phyloP scores from a whole-genome alignment of 2,113 vertebrate species.

The Athene cunicularia region DNA sequence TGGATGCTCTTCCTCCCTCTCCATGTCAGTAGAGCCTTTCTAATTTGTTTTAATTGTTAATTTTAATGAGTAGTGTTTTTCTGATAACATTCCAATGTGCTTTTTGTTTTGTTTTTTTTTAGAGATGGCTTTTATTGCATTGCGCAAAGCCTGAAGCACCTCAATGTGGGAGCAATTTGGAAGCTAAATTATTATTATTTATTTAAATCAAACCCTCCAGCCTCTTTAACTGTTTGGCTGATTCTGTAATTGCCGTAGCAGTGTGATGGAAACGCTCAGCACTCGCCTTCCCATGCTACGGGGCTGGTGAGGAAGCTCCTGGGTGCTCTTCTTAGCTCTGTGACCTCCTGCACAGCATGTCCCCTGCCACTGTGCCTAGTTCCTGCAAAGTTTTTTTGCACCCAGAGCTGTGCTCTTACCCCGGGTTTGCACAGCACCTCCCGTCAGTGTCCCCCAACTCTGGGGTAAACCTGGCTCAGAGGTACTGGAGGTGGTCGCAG shows the following conservation, averaged over 20 bases:
- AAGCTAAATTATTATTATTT: conserved; percentile 75
- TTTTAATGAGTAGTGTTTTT: conserved; percentile 69
- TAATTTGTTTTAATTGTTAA: conserved; percentile 76
- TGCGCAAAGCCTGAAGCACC: conserved; percentile 63
- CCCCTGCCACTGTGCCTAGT: not conserved
- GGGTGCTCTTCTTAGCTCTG: not conserved
- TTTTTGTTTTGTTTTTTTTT: conserved; percentile 32
- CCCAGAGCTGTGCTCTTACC: not conserved
- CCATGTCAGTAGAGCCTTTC: conserved; percentile 18
- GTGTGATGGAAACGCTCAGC: not conserved
- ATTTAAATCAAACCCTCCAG: conserved; percentile 72
- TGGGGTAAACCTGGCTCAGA: not conserved
- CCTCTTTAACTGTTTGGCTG: conserved; percentile 48
- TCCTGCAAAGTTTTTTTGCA: not conserved
- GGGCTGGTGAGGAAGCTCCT: not conserved
- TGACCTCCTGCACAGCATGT: not conserved
- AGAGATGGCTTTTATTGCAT: conserved; percentile 57
- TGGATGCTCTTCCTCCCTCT: conserved; percentile 44
- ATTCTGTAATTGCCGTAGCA: conserved; percentile 7
- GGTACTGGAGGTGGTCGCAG: fast-evolving
- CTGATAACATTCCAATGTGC: conserved; percentile 60
- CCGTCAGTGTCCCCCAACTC: fast-evolving
- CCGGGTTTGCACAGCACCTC: not conserved
- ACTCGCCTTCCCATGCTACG: fast-evolving
- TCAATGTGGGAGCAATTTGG: conserved; percentile 69